phyloP scores from a whole-genome alignment of 2,113 vertebrate species.

The Cyanoramphus novaezelandiae region DNA sequence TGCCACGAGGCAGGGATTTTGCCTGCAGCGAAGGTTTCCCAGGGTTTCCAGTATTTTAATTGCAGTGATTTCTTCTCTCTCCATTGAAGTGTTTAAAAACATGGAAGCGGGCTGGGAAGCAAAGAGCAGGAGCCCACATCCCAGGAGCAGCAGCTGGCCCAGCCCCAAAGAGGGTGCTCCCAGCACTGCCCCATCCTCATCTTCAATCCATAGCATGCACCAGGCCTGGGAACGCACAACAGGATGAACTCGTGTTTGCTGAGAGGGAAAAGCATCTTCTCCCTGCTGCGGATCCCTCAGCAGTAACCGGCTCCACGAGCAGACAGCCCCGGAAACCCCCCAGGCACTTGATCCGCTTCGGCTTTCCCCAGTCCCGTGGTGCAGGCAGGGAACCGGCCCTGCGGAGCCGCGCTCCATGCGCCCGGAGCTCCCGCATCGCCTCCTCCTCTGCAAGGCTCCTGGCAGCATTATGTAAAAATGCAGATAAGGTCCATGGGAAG shows the following conservation, averaged over 20 bases:
- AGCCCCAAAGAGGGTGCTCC: not conserved
- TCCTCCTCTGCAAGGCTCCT: not conserved
- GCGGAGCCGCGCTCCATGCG: not conserved
- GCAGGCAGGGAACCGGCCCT: not conserved
- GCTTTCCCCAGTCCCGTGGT: not conserved
- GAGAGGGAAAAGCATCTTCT: not conserved
- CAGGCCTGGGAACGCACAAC: not conserved
- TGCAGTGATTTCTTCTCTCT: not conserved
- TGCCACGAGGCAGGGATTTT: rapidly evolving
- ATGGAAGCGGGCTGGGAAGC: not conserved
- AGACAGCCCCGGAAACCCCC: not conserved
- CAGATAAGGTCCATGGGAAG: not conserved
- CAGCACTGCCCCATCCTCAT: rapidly evolving
- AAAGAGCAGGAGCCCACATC: not conserved
- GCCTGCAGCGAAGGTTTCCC: not conserved
- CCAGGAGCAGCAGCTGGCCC: not conserved
- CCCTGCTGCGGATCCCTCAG: not conserved
- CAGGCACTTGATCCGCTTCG: not conserved
- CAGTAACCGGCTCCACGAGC: not conserved
- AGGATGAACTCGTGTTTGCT: not conserved
- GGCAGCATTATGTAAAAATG: not conserved
- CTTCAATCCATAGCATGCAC: rapidly evolving
- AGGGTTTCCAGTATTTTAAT: not conserved
- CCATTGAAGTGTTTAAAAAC: not conserved
- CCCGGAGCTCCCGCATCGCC: not conserved